Evolutionary conservation across 2,113 vertebrate genomes (phyloP), one percentile per base, ranked within the genome.

Genomic region (Larimichthys polyactis): DNA sequence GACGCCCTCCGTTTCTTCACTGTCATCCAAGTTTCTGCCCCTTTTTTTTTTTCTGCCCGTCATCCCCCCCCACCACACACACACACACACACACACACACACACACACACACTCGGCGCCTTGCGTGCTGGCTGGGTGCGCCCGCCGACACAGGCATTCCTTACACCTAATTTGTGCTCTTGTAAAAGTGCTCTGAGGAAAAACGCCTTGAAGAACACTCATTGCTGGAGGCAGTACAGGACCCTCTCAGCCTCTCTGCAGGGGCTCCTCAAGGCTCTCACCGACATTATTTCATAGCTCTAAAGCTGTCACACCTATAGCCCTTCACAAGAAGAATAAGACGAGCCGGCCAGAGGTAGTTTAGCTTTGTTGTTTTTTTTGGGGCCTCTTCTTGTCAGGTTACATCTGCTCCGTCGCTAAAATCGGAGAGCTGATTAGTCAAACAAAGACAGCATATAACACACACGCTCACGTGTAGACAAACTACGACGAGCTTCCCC

Each of bases 161-260:
- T 86, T 73, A 78, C 83, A 82, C 84, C 84, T 91, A 91, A 90
- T 94, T 93, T 92, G 91, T 79, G 84, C 85, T 91, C 87, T 88
- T 89, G 91, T 93, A 82, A 90, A 90, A 93, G 90, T 80, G 88
- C 82, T 92, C 67, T 60, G 86, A 90, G 90, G 87, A 89, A 73
- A 40, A 48, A 73, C 86, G 83, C 86, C 90, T 91, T 87, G 91
- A 93, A 90, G 90, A 87, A 87, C 88, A 84, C 71, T 87, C 43
- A 69, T 91, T 81, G 91, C 91, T 91, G 0, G 79, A 88, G 91
- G 93, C 91, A 40, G 84, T 87, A 86, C 90, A 88, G 90, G 91
- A 87, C 85, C 91, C 88, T 84, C 90, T 89, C 88, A 82, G 90
- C 86, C 84, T 85, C 80, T 85, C 89, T 79, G 84, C 82, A 63